A percentile compares a stretch with the other conserved stretches of the same genome.
Conservation (phyloP, 2,888 invertebrate genomes). For the Limenitis camilla region DNA sequence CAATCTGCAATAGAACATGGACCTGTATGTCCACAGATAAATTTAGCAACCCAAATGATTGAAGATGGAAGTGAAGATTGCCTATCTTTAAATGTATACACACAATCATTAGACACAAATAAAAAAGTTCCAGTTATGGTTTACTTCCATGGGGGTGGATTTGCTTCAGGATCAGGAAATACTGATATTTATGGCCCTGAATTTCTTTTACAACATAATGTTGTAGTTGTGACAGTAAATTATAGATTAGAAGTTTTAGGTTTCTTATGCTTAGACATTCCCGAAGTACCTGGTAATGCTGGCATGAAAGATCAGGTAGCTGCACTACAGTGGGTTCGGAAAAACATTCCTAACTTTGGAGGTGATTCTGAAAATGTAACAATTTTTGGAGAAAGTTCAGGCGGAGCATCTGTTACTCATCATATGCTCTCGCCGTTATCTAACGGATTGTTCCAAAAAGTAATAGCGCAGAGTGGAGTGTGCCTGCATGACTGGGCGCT, state of each 20-base stretch:
- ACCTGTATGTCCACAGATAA: conserved; percentile 40
- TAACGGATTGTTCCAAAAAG: conserved; percentile 42
- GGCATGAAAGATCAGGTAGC: conserved; percentile 48
- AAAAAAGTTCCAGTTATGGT: conserved; percentile 48
- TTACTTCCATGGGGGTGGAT: conserved; percentile 51
- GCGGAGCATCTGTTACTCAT: conserved; percentile 42
- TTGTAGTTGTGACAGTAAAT: conserved; percentile 52
- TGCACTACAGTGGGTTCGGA: conserved; percentile 40
- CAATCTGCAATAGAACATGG: conserved; percentile 41
- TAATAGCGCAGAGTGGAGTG: conserved; percentile 44
- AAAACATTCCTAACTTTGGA: conserved; percentile 40
- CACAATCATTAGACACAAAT: conserved; percentile 28
- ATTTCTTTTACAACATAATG: conserved; percentile 44
- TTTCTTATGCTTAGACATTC: conserved; percentile 38
- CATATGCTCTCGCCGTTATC: conserved; percentile 50
- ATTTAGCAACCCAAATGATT: conserved; percentile 25
- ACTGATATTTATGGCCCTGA: conserved; percentile 35
- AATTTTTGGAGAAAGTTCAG: conserved; percentile 49
- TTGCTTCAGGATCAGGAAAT: conserved; percentile 5
- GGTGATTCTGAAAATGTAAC: conserved; percentile 42
- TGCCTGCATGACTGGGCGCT: conserved; percentile 32
- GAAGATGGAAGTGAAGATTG: conserved; percentile 42
- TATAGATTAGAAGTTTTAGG: conserved; percentile 49
- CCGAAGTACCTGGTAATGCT: conserved; percentile 48
- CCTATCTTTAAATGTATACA: conserved; percentile 44